These are phyloP conservation scores for Hypsibius dujardini DNA, from an alignment of 1,140 invertebrate genomes.

Conservation along the genomic window DNA sequence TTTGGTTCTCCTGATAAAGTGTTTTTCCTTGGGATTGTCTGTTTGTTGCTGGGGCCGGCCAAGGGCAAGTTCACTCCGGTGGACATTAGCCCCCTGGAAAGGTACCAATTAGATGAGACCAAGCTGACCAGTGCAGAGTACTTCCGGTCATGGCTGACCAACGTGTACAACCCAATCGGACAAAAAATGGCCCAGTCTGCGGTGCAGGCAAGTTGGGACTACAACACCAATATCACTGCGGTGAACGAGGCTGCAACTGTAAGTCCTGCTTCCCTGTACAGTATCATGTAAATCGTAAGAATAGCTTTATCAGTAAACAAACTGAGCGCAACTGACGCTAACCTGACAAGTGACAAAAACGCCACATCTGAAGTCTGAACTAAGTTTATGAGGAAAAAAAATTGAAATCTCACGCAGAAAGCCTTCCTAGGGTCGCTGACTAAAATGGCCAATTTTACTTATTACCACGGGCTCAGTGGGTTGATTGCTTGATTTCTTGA, in stretches of 20 bases:
- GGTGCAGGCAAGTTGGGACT: not conserved
- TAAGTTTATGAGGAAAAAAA: not conserved
- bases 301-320: not conserved
- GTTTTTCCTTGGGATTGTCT: too few relatives aligned
- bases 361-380: not conserved
- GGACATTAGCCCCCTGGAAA: not conserved
- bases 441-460: too few relatives aligned
- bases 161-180: not conserved
- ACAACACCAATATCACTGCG: slow-evolving; percentile 1
- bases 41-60: too few relatives aligned
- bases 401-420: not conserved
- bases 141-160: not conserved
- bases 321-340: not conserved
- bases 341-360: not conserved
- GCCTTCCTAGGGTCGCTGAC: not conserved
- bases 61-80: not conserved
- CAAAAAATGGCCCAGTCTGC: not conserved
- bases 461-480: too few relatives aligned
- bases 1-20: too few relatives aligned
- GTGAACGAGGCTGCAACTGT: not conserved
- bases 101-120: not conserved
- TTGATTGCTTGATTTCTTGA: too few relatives aligned
- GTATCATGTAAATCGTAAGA: too few relatives aligned
- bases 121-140: not conserved
- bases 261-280: not conserved